Conservation (phyloP, 2,113 vertebrate genomes). For the Mormyrus iriodes region DNA sequence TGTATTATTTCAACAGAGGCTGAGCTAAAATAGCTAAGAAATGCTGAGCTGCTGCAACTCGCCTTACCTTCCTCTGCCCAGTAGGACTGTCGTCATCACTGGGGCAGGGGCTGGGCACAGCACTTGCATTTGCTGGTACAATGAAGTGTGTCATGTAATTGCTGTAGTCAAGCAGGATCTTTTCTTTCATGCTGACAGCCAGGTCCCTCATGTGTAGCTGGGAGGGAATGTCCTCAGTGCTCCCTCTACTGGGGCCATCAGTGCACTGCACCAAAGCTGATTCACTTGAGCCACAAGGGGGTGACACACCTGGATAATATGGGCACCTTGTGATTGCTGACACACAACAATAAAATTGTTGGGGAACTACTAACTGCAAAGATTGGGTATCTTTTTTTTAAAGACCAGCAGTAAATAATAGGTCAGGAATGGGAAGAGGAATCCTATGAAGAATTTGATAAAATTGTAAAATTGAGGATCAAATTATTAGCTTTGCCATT, state of each 20-base stretch:
- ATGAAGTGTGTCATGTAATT: slow-evolving; percentile 70
- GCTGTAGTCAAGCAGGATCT: slow-evolving; percentile 63
- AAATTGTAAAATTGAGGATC: not conserved
- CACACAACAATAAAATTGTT: not conserved
- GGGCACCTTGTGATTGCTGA: not conserved
- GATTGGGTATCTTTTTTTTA: not conserved
- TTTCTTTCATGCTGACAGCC: slow-evolving; percentile 39
- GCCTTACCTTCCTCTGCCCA: slow-evolving; percentile 42
- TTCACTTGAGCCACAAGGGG: slow-evolving; percentile 14
- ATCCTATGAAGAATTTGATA: not conserved
- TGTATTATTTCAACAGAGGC: not conserved
- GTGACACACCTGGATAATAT: slow-evolving; percentile 32
- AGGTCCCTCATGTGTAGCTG: slow-evolving; percentile 41
- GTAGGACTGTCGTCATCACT: slow-evolving; percentile 56
- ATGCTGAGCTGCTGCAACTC: not conserved
- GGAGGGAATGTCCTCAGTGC: slow-evolving; percentile 57
- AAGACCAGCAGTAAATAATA: not conserved
- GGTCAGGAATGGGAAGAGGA: not conserved
- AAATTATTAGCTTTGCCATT: slow-evolving; percentile 1
- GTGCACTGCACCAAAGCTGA: slow-evolving; percentile 20
- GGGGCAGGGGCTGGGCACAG: slow-evolving; percentile 48
- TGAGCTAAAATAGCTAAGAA: not conserved
- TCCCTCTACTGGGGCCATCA: slow-evolving; percentile 54
- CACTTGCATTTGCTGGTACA: slow-evolving; percentile 39
- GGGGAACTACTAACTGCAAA: not conserved